These are phyloP conservation scores for Penaeus monodon DNA, from an alignment of 2,888 invertebrate genomes.

Conservation along the genomic window DNA sequence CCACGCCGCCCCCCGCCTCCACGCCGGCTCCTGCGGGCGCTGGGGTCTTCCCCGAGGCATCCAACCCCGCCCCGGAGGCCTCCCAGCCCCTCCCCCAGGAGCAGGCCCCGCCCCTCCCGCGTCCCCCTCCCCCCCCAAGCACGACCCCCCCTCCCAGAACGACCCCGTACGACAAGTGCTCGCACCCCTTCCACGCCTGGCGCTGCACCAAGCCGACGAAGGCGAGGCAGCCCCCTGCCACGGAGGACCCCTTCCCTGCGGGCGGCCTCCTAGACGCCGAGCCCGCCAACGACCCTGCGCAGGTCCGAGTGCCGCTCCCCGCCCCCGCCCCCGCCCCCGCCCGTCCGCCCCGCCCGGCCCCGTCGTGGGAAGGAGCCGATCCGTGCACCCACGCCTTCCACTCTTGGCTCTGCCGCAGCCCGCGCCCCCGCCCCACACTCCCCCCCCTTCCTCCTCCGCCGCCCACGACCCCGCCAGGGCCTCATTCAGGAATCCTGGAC, in stretches of 20 bases:
- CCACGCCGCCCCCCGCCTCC: background rate
- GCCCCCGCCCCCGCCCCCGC: background rate
- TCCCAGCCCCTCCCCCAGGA: background rate
- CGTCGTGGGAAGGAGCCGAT: constrained; percentile 54
- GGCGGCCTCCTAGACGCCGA: constrained; percentile 12
- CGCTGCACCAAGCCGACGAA: constrained; percentile 17
- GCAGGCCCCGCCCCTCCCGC: background rate
- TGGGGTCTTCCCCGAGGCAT: background rate
- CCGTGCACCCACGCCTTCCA: constrained; percentile 64
- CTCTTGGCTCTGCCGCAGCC: constrained; percentile 53
- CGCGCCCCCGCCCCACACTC: background rate
- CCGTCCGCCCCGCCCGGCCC: background rate
- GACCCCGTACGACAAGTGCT: constrained; percentile 51
- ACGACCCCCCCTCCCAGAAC: constrained; percentile 9
- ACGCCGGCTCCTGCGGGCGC: background rate
- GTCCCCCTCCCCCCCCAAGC: background rate
- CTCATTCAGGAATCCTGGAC: background rate
- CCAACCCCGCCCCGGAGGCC: background rate
- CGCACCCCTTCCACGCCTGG: constrained; percentile 53
- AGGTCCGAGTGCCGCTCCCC: background rate
- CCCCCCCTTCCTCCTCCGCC: background rate
- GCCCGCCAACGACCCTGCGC: constrained; percentile 17
- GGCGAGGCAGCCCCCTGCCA: background rate
- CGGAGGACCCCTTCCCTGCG: background rate
- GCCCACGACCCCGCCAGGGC: background rate